Conservation (phyloP, 1,140 invertebrate genomes). For the Neodiprion pinetum region DNA sequence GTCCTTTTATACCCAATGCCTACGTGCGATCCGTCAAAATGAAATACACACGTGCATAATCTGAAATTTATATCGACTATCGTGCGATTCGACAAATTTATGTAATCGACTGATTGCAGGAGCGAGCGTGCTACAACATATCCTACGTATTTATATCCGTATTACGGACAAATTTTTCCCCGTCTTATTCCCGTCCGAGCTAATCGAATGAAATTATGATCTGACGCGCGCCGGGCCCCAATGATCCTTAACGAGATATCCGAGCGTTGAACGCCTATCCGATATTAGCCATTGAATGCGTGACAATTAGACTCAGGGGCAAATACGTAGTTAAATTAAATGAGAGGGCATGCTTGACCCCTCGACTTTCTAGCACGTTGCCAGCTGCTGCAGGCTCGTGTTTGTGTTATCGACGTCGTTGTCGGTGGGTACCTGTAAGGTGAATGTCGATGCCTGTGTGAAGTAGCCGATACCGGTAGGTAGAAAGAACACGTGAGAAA, state of each 20-base stretch:
- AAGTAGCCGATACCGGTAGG: no score
- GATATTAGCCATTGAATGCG: background rate
- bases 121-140: no score
- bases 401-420: background rate
- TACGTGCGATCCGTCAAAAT: background rate
- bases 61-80: no score
- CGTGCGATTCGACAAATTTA: no score
- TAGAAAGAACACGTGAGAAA: no score
- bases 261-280: no score
- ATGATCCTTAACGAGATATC: no score
- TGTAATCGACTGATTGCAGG: no score
- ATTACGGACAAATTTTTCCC: no score
- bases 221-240: background rate
- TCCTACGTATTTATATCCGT: no score
- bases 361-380: background rate
- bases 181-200: background rate
- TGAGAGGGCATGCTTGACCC: background rate
- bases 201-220: background rate
- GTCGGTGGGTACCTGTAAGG: background rate
- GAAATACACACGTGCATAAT: background rate
- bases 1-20: no score
- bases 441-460: no score
- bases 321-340: slow-evolving; percentile 4
- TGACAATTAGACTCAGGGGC: background rate
- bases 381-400: background rate